Conservation (phyloP, 2,888 invertebrate species). For the Listrodromus nycthemerus region DNA sequence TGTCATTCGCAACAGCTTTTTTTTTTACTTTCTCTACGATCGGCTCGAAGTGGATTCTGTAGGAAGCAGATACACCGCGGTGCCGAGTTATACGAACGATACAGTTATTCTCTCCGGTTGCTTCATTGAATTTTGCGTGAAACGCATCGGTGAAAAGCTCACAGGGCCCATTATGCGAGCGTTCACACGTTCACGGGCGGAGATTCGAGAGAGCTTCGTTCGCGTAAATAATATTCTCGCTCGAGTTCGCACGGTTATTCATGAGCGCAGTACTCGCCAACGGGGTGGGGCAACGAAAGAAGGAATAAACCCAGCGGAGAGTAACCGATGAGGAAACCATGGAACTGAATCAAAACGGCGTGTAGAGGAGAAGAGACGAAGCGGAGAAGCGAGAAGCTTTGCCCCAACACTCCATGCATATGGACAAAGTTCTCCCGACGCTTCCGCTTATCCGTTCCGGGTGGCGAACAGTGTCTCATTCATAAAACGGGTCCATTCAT, state of each 20-base stretch:
- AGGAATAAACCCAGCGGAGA: constrained; percentile 34
- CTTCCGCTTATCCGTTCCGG: constrained; percentile 63
- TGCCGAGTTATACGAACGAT: constrained; percentile 10
- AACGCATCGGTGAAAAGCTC: constrained; percentile 48
- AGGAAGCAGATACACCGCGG: not conserved
- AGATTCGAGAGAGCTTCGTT: constrained; percentile 27
- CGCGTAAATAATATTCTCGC: constrained; percentile 41
- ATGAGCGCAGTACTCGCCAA: constrained; percentile 6
- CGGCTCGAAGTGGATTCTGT: not conserved
- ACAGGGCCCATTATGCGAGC: constrained; percentile 3
- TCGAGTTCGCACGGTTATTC: constrained; percentile 36
- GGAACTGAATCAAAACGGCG: constrained; percentile 21
- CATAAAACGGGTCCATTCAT: not conserved
- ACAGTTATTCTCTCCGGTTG: constrained; percentile 40
- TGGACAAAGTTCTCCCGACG: constrained; percentile 70
- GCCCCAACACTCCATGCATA: constrained; percentile 9
- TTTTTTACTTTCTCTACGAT: not conserved
- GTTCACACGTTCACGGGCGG: not conserved
- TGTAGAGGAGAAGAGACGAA: constrained; percentile 16
- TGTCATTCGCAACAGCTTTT: constrained; percentile 24
- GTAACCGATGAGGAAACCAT: constrained; percentile 41
- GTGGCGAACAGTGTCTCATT: constrained; percentile 14
- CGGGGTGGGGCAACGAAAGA: constrained; percentile 3
- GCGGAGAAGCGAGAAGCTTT: constrained; percentile 13
- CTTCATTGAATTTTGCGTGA: constrained; percentile 29